Evolutionary conservation across 2,797 vertebrate genomes (phyloP).

Genomic region (Delichon dasypus): DNA sequence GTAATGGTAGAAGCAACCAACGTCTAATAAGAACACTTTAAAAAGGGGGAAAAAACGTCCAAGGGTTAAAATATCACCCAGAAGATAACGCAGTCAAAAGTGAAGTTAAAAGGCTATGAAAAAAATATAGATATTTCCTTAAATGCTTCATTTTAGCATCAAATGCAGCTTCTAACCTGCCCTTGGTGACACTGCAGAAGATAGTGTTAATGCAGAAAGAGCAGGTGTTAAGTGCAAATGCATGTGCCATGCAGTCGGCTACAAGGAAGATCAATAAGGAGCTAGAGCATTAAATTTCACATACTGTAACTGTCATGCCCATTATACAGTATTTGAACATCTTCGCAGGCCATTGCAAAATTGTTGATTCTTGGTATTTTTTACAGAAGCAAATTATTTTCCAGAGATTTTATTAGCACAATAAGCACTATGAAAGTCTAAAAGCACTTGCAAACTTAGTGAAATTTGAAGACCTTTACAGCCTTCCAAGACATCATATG

Average conservation of each 20-base stretch:
- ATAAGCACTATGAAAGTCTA: neutral
- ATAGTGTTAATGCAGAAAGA: constrained; percentile 79
- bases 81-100: neutral
- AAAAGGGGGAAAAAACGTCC: accelerated
- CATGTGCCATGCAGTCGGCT: constrained; percentile 40
- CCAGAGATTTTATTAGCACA: neutral
- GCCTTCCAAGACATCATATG: neutral
- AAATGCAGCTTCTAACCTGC: constrained; percentile 33
- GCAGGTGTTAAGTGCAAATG: constrained; percentile 68
- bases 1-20: neutral
- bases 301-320: constrained; percentile 73
- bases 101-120: neutral
- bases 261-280: constrained; percentile 80
- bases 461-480: neutral
- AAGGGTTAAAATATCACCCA: neutral
- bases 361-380: constrained; percentile 53
- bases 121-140: neutral
- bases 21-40: neutral
- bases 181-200: constrained; percentile 75
- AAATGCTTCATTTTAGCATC: neutral
- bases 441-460: neutral
- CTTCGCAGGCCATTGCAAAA: constrained; percentile 57
- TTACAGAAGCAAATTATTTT: constrained; percentile 22
- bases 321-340: constrained; percentile 57
- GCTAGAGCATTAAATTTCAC: constrained; percentile 84